Evolutionary conservation across 2,797 vertebrate species (phyloP), one percentile per base, ranked within the genome.

Genomic region (Macrochelys suwanniensis): DNA sequence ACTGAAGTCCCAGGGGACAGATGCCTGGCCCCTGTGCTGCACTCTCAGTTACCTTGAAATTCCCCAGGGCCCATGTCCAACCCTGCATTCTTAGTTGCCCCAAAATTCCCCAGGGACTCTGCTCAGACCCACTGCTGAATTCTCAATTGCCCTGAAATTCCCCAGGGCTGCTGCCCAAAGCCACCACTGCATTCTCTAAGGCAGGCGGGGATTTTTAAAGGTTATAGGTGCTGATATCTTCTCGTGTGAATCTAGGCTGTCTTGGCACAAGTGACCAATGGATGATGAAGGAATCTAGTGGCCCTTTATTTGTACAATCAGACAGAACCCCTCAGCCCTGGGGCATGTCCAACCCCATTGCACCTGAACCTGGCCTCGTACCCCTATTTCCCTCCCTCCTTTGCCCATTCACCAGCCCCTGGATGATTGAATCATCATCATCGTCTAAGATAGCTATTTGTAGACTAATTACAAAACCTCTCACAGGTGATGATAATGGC

Each of bases 21-120:
- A 50, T 0, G 2, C 3, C 78, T 16, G 25, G 0, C 5, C 1
- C 0, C 76, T 85, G 68, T 6, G 25, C 85, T 71, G n/a, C 1
- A 5, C 68, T n/a, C 78, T 65, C 91, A 84, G 68, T 76, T 76
- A 91, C 88, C 80, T 10, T 85, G 82, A 95, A 94, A 93, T 94
- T 21, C 87, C 88, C 80, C 28, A 59, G 28, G 84, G n/a, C 4
- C 2, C 13, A 0, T 4, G 85, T 93, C 91, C 89, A 94, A 59
- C 15, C 45, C 9, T 50, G 31, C 0, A 0, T 54, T 80, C 71
- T 89, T 81, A 45, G 77, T 95, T 95, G 91, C 85, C 93, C 96
- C 94, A 84, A 96, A 93, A 97, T 94, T 96, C 84, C 97, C 96
- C 96, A 91, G 91, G 94, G 90, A 96, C 96, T 96, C 95, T 53